These are phyloP conservation scores for Drosophila cardini DNA, from an alignment of 1,140 invertebrate genomes.

Conservation along the genomic window DNA sequence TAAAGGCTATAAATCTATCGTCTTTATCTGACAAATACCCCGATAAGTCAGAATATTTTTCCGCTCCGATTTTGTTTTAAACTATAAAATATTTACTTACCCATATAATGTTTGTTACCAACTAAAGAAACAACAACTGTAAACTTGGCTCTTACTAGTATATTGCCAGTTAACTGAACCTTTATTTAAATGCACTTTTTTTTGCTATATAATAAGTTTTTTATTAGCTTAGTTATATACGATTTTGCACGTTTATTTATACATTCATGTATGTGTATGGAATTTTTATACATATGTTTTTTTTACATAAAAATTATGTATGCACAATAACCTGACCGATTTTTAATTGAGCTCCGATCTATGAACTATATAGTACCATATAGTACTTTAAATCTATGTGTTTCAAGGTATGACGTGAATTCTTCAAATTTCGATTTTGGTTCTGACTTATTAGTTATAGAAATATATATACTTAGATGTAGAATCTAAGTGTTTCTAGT, in stretches of 20 bases:
- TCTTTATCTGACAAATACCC: too few species aligned
- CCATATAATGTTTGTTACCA: too few species aligned
- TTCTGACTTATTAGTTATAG: not conserved
- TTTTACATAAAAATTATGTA: constrained; percentile 39
- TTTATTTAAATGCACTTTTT: constrained; percentile 19
- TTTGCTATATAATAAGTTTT: not conserved
- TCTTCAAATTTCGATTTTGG: too few species aligned
- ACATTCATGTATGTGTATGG: constrained; percentile 25
- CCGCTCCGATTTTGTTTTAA: too few species aligned
- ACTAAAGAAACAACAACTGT: not conserved
- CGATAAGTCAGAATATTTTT: too few species aligned
- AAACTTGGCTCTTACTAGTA: not conserved
- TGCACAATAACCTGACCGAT: constrained; percentile 7
- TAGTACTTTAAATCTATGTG: too few species aligned
- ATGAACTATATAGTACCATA: too few species aligned
- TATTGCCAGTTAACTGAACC: constrained; percentile 12
- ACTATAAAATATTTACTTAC: too few species aligned
- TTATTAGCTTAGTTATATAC: constrained; percentile 14
- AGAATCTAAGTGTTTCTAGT: not conserved
- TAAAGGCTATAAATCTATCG: too few species aligned
- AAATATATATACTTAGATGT: constrained; percentile 2
- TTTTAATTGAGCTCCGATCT: not conserved
- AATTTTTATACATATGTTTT: constrained; percentile 42
- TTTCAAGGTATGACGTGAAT: too few species aligned
- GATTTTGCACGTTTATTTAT: constrained; percentile 59